These are phyloP conservation scores for Glossophaga mutica DNA, from an alignment of 2,797 vertebrate genomes.

Conservation along the genomic window DNA sequence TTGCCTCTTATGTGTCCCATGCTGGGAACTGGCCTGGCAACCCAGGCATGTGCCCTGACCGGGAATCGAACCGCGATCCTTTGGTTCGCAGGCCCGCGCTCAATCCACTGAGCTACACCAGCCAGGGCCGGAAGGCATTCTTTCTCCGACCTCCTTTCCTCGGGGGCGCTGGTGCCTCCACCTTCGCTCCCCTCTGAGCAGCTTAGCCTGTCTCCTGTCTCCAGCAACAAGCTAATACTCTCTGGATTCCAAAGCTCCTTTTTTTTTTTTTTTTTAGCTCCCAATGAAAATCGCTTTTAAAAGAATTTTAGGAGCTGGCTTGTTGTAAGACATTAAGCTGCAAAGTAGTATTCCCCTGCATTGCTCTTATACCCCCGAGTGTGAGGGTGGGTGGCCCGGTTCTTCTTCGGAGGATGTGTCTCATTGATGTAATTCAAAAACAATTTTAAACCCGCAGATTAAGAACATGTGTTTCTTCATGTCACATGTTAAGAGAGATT, in stretches of 20 bases:
- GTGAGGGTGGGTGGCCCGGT: conserved; percentile 34
- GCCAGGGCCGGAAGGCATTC: too few relatives aligned
- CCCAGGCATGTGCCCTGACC: too few relatives aligned
- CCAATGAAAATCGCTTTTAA: neutral
- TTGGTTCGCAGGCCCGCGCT: too few relatives aligned
- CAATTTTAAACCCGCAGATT: conserved; percentile 71
- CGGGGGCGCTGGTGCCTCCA: fast-evolving
- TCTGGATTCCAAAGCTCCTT: neutral
- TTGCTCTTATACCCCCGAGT: neutral
- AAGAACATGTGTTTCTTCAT: conserved; percentile 68
- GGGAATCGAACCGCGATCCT: too few relatives aligned
- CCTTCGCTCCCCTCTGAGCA: neutral
- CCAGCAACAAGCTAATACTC: neutral
- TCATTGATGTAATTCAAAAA: conserved; percentile 70
- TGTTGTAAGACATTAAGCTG: neutral
- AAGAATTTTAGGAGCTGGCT: neutral
- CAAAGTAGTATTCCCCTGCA: neutral
- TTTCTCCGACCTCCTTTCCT: neutral
- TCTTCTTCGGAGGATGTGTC: conserved; percentile 53
- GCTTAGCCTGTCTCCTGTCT: neutral
- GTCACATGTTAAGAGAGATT: conserved; percentile 42
- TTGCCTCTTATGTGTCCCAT: too few relatives aligned
- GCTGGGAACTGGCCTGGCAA: too few relatives aligned
- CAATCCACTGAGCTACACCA: too few relatives aligned
- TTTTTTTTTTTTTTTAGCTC: neutral